phyloP scores from a whole-genome alignment of 1,140 invertebrate species.

The Anthonomus grandis region DNA sequence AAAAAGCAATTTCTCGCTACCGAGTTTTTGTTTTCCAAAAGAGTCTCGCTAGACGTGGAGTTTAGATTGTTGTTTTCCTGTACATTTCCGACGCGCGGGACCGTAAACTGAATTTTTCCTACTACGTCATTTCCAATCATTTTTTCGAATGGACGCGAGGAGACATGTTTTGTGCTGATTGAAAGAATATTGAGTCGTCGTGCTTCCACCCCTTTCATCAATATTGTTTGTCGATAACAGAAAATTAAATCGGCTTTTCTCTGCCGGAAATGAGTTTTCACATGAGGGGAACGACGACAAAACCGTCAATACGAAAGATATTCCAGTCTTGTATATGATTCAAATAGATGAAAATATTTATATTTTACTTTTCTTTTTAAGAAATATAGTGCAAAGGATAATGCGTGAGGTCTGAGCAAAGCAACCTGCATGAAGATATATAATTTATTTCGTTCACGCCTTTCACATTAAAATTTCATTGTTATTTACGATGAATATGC shows the following conservation, averaged over 20 bases:
- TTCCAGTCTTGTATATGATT: not conserved
- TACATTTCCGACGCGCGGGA: conserved; percentile 23
- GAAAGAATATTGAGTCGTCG: conserved; percentile 38
- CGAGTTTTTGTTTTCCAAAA: conserved; percentile 16
- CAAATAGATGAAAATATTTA: not conserved
- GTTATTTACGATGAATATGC: conserved; percentile 17
- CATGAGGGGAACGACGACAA: conserved; percentile 26
- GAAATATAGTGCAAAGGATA: not conserved
- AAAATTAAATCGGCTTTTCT: conserved; percentile 42
- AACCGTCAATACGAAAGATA: conserved; percentile 1
- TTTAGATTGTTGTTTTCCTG: conserved; percentile 24
- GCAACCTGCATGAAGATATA: conserved; percentile 3
- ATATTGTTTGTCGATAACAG: conserved; percentile 40
- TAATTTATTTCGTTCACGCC: conserved; percentile 23
- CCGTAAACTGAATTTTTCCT: conserved; percentile 24
- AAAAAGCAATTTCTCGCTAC: too few species aligned
- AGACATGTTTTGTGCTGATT: conserved; percentile 36
- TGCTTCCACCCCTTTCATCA: conserved; percentile 31
- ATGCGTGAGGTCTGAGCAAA: conserved; percentile 15
- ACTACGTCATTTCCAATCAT: conserved; percentile 31
- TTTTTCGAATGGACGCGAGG: conserved; percentile 31
- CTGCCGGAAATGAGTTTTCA: conserved; percentile 39
- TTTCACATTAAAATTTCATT: conserved; percentile 21
- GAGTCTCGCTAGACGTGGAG: conserved; percentile 7
- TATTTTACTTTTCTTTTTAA: not conserved